phyloP scores from a whole-genome alignment of 2,113 vertebrate species.

The Tetrao urogallus region DNA sequence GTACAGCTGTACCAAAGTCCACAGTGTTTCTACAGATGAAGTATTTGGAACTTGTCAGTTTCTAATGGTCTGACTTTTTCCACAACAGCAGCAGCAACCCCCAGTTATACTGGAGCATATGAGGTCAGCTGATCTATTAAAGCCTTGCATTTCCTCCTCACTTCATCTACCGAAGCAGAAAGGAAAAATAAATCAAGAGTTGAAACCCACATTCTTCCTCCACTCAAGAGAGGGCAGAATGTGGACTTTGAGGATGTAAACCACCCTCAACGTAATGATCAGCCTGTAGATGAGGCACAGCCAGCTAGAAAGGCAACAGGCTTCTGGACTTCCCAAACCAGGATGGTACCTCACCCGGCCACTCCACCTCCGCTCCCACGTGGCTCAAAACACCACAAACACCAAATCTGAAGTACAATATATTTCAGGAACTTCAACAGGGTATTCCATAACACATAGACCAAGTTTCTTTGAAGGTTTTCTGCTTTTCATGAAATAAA shows the following conservation, averaged over 20 bases:
- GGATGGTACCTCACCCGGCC: background rate
- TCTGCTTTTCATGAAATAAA: background rate
- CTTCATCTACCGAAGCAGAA: background rate
- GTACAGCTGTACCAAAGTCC: background rate
- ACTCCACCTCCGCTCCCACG: background rate
- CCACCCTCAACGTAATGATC: background rate
- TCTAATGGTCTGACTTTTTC: background rate
- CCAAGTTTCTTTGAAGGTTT: background rate
- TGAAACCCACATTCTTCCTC: background rate
- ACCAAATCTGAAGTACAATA: background rate
- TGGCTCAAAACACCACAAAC: background rate
- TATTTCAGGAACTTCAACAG: background rate
- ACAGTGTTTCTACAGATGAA: background rate
- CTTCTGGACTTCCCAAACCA: background rate
- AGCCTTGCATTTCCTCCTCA: background rate
- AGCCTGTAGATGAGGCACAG: background rate
- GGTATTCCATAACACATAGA: background rate
- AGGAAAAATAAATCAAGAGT: background rate
- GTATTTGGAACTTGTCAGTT: rapidly evolving
- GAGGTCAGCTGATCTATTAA: background rate
- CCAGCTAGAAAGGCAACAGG: background rate
- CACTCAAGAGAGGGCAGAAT: background rate
- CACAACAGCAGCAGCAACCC: background rate
- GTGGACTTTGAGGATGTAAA: background rate
- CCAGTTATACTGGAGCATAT: background rate